Evolutionary conservation across 2,888 invertebrate species (phyloP), one percentile per base, ranked within the genome.

Genomic region (Nebria salina): DNA sequence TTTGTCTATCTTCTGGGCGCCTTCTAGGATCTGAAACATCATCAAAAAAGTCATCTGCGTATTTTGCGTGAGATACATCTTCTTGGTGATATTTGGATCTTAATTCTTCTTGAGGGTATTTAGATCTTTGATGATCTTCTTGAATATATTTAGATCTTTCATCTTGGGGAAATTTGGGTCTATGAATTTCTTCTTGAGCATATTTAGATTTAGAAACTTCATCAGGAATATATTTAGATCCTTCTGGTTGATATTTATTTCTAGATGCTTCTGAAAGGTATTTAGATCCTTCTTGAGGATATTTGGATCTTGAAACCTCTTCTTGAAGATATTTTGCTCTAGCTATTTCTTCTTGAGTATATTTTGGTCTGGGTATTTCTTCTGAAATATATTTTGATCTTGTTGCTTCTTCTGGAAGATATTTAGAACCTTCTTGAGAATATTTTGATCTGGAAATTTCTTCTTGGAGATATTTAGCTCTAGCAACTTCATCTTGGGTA

Each of bases 1-100:
- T 84, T 83, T 89, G 89, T 78, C 89, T 85, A 65, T 90, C 88
- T 81, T 91, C 90, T 80, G 91, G 91, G 54, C 91, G 87, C 83
- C 92, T 88, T 83, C 92, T 90, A 2, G 76, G 11, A 2, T 77
- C 77, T 11, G 72, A 65, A 4, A 65, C 7, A 34, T 76, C 81
- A 7, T 80, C 80, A 70, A 80, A 80, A 15, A 34, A 74, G 13
- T 75, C 79, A 11, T 75, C 79, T n/a, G 65, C 54, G 9, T 73
- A 70, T 65, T 81, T 78, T 34, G 43, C 20, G 64, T 76, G 34
- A 7, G 65, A n/a, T 13, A 84, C 82, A 15, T 84, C 83, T 76
- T 84, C 84, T 43, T 82, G 41, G 41, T 25, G 13, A 1, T 54
- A 54, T 54, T 54, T 34, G 34, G 34, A 34, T 34, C 34, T 34